These are phyloP conservation scores for Sebastes taczanowskii DNA, from an alignment of 2,797 vertebrate genomes.

Conservation along the genomic window DNA sequence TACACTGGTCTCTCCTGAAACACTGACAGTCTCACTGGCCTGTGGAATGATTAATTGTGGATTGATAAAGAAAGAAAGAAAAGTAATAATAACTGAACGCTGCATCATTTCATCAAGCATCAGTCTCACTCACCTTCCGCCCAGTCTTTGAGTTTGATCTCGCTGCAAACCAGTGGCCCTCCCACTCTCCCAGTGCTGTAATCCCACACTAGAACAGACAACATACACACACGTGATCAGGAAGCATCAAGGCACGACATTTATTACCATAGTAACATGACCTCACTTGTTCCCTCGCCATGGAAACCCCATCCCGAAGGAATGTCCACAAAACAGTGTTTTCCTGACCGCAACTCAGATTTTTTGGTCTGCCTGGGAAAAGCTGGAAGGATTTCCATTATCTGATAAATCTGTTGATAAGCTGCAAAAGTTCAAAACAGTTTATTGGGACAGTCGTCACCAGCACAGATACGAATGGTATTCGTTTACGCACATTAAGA, in stretches of 20 bases:
- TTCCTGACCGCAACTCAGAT: slow-evolving; percentile 18
- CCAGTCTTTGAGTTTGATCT: slow-evolving; percentile 95
- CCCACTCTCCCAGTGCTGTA: slow-evolving; percentile 96
- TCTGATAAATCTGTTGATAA: neutral
- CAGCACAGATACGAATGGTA: neutral
- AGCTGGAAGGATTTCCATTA: slow-evolving; percentile 14
- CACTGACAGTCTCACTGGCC: neutral
- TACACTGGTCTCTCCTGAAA: slow-evolving; percentile 5
- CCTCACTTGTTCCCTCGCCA: slow-evolving; percentile 62
- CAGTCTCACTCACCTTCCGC: slow-evolving; percentile 87
- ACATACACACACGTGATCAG: slow-evolving; percentile 9
- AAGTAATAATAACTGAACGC: neutral
- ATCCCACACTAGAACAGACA: slow-evolving; percentile 89
- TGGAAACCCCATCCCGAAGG: slow-evolving; percentile 66
- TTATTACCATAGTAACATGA: slow-evolving; percentile 62
- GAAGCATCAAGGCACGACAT: slow-evolving; percentile 31
- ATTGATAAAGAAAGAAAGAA: neutral
- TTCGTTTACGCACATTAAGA: neutral
- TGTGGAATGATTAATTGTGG: neutral
- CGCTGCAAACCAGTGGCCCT: slow-evolving; percentile 92
- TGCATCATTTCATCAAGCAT: neutral
- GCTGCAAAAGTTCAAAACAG: neutral
- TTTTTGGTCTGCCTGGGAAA: slow-evolving; percentile 44
- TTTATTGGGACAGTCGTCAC: neutral
- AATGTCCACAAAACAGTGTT: slow-evolving; percentile 32